Conservation (phyloP, 2,797 vertebrate genomes). For the Neopelma chrysocephalum region DNA sequence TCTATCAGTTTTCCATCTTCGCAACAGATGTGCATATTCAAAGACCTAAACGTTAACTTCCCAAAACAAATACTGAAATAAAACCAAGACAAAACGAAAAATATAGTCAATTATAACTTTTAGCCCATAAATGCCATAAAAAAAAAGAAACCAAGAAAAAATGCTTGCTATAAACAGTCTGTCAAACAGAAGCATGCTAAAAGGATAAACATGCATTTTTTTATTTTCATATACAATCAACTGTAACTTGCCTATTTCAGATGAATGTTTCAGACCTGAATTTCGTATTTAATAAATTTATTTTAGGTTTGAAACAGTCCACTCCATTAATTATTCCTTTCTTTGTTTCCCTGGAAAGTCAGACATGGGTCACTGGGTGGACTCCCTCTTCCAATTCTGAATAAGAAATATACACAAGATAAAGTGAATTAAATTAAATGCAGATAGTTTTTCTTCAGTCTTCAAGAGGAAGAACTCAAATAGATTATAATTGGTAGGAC, state of each 20-base stretch:
- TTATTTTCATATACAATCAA: accelerated
- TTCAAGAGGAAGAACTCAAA: neutral
- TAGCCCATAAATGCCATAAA: neutral
- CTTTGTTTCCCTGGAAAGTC: neutral
- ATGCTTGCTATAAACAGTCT: neutral
- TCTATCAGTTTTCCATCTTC: constrained; percentile 1
- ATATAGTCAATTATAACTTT: neutral
- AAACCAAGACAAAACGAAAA: neutral
- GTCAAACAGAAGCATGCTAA: neutral
- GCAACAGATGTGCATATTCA: constrained; percentile 29
- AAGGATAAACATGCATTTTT: neutral
- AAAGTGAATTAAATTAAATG: neutral
- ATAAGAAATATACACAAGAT: neutral
- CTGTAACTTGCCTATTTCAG: neutral
- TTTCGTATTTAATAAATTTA: neutral
- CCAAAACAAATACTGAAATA: neutral
- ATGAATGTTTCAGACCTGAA: neutral
- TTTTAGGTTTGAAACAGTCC: neutral
- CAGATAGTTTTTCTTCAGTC: neutral
- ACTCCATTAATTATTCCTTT: neutral
- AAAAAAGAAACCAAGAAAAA: neutral
- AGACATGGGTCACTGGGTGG: neutral
- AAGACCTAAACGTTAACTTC: neutral
- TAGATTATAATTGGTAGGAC: neutral
- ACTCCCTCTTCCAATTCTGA: neutral